Conservation (phyloP, 1,140 invertebrate species). For the Globodera ellingtonae region DNA sequence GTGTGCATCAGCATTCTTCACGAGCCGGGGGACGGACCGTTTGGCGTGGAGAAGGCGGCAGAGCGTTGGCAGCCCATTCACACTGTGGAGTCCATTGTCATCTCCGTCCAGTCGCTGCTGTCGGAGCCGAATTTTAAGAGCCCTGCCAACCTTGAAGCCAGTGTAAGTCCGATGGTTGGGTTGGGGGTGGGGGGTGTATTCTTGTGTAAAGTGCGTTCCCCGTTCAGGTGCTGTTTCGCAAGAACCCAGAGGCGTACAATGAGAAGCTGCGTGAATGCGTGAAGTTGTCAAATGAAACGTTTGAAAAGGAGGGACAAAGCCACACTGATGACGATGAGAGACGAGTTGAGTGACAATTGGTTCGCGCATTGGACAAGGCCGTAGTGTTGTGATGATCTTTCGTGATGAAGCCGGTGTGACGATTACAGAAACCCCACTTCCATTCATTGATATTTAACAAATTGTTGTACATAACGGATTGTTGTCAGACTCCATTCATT, state of each 20-base stretch:
- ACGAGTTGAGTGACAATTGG: no score
- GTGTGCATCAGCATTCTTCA: slow-evolving; percentile 26
- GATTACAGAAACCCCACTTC: no score
- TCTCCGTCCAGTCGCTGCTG: slow-evolving; percentile 22
- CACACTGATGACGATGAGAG: neutral
- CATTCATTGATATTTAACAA: no score
- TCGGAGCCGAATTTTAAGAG: slow-evolving; percentile 5
- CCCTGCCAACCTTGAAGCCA: slow-evolving; percentile 15
- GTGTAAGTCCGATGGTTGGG: neutral
- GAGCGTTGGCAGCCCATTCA: slow-evolving; percentile 26
- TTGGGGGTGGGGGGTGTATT: neutral
- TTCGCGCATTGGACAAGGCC: no score
- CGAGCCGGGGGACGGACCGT: neutral
- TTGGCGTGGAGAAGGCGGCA: neutral
- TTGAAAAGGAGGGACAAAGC: neutral
- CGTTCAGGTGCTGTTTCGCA: neutral
- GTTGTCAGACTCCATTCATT: no score
- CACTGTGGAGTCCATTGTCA: slow-evolving; percentile 6
- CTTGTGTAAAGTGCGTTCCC: neutral
- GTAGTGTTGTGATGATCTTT: no score
- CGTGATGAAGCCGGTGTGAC: no score
- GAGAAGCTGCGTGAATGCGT: neutral
- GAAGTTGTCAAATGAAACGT: neutral
- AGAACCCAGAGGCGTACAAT: neutral
- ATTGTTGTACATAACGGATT: no score